Evolutionary conservation across 2,888 invertebrate genomes (phyloP).

Genomic region (Plemyria rubiginata): DNA sequence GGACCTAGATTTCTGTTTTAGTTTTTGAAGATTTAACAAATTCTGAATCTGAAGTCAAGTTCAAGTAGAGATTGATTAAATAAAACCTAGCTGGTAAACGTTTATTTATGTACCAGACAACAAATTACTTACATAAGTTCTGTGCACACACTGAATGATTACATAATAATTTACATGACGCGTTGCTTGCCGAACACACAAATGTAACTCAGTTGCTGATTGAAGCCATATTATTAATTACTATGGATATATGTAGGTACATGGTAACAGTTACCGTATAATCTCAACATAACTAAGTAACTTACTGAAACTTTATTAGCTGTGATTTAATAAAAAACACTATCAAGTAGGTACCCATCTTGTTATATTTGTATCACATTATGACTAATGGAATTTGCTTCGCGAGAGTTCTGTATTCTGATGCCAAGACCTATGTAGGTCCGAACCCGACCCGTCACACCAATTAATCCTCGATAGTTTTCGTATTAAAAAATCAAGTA

Average conservation of each 20-base stretch:
- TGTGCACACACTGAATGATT: constrained; percentile 19
- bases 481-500: too few relatives aligned
- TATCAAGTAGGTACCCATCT: too few relatives aligned
- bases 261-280: neutral
- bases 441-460: too few relatives aligned
- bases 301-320: neutral
- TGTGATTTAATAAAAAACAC: neutral
- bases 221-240: neutral
- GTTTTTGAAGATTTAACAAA: too few relatives aligned
- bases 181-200: neutral
- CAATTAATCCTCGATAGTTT: too few relatives aligned
- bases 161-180: constrained; percentile 20
- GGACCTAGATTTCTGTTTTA: too few relatives aligned
- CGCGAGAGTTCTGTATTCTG: too few relatives aligned
- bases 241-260: too few relatives aligned
- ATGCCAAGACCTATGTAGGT: too few relatives aligned
- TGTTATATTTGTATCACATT: too few relatives aligned
- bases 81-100: neutral
- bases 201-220: neutral
- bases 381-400: too few relatives aligned
- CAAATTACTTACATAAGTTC: constrained; percentile 11
- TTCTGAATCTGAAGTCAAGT: neutral
- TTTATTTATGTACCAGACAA: neutral
- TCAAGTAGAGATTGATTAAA: neutral
- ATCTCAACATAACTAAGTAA: neutral